A percentile compares a stretch with the other conserved stretches of the same genome.
Conservation (phyloP, 2,113 vertebrate genomes). For the Chionomys nivalis region DNA sequence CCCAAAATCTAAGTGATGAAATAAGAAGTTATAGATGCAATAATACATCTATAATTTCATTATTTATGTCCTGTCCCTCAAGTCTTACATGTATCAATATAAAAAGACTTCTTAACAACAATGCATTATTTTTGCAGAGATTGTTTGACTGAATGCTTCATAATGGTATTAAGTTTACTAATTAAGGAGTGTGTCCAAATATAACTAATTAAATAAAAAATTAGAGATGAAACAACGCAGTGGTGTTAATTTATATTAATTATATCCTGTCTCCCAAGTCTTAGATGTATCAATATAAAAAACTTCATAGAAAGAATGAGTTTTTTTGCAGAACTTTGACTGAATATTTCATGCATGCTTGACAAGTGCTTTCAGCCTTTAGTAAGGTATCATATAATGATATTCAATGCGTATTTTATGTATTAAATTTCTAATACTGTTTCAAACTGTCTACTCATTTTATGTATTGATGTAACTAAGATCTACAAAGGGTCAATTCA, state of each 20-base stretch:
- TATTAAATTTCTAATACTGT: neutral
- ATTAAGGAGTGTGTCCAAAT: neutral
- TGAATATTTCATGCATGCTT: neutral
- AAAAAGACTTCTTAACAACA: neutral
- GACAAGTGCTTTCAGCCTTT: neutral
- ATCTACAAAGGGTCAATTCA: neutral
- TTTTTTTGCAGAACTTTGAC: neutral
- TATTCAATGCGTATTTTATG: neutral
- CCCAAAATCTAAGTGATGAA: neutral
- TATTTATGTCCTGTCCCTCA: neutral
- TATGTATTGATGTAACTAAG: neutral
- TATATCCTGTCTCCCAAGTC: neutral
- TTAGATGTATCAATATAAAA: neutral
- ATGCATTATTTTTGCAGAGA: neutral
- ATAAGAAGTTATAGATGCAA: neutral
- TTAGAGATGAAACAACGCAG: neutral
- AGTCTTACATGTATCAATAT: neutral
- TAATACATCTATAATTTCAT: neutral
- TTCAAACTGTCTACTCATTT: neutral
- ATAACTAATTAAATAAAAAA: neutral
- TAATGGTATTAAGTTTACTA: neutral
- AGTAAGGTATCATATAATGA: neutral
- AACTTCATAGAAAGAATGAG: neutral
- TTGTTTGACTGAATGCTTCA: neutral
- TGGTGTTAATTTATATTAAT: neutral